These are phyloP conservation scores for Tridacna gigas DNA, from an alignment of 2,888 invertebrate species.

Conservation along the genomic window DNA sequence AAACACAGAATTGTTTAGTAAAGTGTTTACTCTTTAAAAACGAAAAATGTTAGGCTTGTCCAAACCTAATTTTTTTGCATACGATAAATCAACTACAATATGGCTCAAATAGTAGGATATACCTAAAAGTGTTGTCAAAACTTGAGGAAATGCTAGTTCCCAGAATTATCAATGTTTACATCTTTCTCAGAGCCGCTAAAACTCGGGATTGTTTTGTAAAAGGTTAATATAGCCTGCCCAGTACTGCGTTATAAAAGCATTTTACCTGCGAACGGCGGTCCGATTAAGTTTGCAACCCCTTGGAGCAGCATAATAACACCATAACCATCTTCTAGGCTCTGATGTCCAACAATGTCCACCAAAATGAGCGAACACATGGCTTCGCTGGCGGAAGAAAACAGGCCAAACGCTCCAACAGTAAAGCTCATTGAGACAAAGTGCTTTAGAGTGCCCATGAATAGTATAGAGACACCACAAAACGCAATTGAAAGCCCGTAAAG, in stretches of 20 bases:
- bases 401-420: conserved; percentile 88
- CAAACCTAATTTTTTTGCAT: too few species aligned
- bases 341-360: conserved; percentile 94
- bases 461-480: conserved; percentile 83
- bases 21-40: too few species aligned
- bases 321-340: conserved; percentile 95
- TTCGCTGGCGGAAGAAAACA: conserved; percentile 96
- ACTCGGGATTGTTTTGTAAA: too few species aligned
- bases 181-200: too few species aligned
- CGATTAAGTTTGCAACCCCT: conserved; percentile 94
- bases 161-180: too few species aligned
- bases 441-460: conserved; percentile 71
- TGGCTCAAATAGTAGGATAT: too few species aligned
- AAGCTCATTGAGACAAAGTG: conserved; percentile 66
- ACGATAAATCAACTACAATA: too few species aligned
- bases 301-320: conserved; percentile 94
- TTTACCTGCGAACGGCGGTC: conserved; percentile 94
- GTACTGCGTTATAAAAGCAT: neutral
- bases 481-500: conserved; percentile 92
- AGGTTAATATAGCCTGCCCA: too few species aligned
- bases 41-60: too few species aligned
- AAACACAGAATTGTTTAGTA: too few species aligned
- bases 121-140: too few species aligned
- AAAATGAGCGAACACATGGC: conserved; percentile 93
- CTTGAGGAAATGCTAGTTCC: too few species aligned